These are phyloP conservation scores for Hypotaenidia okinawae DNA, from an alignment of 2,797 vertebrate species.

Conservation along the genomic window DNA sequence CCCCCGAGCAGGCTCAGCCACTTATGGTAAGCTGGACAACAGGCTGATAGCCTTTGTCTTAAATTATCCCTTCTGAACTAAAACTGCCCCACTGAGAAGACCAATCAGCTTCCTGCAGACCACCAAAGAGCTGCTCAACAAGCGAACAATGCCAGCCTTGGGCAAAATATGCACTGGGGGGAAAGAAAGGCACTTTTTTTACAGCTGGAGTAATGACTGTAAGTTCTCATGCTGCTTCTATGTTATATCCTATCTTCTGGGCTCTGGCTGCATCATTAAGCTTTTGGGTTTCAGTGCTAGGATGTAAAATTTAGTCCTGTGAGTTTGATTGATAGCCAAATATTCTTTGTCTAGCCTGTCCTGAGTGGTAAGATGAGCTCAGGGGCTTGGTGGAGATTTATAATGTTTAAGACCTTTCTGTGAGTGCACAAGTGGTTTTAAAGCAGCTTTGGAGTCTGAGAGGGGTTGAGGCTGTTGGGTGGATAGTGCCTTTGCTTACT, in stretches of 20 bases:
- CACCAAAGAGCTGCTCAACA: neutral
- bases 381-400: neutral
- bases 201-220: neutral
- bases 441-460: neutral
- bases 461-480: neutral
- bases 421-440: neutral
- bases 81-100: slow-evolving; percentile 31
- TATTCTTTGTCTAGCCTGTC: neutral
- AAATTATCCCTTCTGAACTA: slow-evolving; percentile 21
- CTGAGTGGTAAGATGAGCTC: neutral
- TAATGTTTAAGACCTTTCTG: neutral
- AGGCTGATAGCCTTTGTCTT: slow-evolving; percentile 8
- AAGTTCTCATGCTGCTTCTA: slow-evolving; percentile 32
- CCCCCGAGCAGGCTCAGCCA: neutral
- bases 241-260: neutral
- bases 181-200: neutral
- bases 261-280: neutral
- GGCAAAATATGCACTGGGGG: neutral
- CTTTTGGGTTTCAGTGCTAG: neutral
- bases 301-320: neutral
- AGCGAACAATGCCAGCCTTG: neutral
- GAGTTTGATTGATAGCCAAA: neutral
- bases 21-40: neutral
- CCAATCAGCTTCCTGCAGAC: neutral
- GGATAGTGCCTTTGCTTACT: neutral